Conservation (phyloP, 2,888 invertebrate species). For the Laspeyria flexula region DNA sequence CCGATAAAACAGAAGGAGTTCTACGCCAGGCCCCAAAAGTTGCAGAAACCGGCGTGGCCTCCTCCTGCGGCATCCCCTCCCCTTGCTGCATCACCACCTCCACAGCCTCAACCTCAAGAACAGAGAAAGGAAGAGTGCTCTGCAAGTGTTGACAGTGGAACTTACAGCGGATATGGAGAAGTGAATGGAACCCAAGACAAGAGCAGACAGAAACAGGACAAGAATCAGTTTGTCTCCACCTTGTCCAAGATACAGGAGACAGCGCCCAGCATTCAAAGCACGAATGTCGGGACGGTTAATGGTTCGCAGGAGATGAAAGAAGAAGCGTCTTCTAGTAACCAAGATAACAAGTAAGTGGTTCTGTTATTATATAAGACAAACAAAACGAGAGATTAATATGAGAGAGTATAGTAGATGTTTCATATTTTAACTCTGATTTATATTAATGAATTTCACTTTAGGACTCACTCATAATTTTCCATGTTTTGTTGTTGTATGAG, state of each 20-base stretch:
- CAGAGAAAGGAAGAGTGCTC: constrained; percentile 79
- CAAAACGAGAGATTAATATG: too few relatives aligned
- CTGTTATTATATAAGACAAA: too few relatives aligned
- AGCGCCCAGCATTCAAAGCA: constrained; percentile 73
- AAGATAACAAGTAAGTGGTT: constrained; percentile 75
- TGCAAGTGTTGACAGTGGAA: constrained; percentile 80
- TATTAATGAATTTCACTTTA: too few relatives aligned
- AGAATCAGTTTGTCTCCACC: constrained; percentile 85
- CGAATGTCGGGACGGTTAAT: constrained; percentile 73
- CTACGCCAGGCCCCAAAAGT: constrained; percentile 92
- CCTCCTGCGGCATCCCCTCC: constrained; percentile 82
- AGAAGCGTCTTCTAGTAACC: constrained; percentile 68
- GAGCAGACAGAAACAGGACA: constrained; percentile 74
- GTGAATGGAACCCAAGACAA: constrained; percentile 76
- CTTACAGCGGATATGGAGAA: constrained; percentile 78
- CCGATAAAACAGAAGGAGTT: constrained; percentile 89
- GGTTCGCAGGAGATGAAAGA: constrained; percentile 72
- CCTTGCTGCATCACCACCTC: constrained; percentile 88
- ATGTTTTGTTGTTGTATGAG: too few relatives aligned
- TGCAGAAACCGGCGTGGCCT: constrained; percentile 90
- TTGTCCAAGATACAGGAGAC: constrained; percentile 88
- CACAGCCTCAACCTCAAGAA: constrained; percentile 52
- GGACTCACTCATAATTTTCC: too few relatives aligned
- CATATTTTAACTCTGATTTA: too few relatives aligned
- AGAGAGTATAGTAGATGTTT: too few relatives aligned